These are phyloP conservation scores for Gymnoscopelus microlampas DNA, from an alignment of 2,797 vertebrate species.

Conservation along the genomic window DNA sequence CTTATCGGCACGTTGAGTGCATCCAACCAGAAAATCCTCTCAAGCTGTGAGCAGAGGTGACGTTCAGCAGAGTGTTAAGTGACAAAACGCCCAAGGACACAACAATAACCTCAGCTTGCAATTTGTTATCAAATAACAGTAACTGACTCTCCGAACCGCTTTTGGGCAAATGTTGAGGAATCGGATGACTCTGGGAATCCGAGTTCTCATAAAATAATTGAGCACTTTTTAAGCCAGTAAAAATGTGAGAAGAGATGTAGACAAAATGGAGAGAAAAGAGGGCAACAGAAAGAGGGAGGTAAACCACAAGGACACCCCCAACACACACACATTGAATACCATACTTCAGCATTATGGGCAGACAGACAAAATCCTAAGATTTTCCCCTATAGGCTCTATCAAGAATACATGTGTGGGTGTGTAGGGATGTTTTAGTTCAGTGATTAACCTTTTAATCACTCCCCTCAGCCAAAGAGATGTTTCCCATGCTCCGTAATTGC, in stretches of 20 bases:
- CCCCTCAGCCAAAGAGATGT: too few relatives aligned
- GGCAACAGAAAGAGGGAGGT: too few relatives aligned
- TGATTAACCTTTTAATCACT: too few relatives aligned
- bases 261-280: too few relatives aligned
- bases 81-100: conserved; percentile 8
- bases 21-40: conserved; percentile 20
- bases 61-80: conserved; percentile 13
- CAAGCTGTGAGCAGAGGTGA: not conserved
- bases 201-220: not conserved
- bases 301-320: not conserved
- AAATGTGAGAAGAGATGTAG: too few relatives aligned
- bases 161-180: not conserved
- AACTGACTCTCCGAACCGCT: conserved; percentile 1
- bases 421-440: too few relatives aligned
- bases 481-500: too few relatives aligned
- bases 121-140: conserved; percentile 16
- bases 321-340: too few relatives aligned
- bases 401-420: not conserved
- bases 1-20: not conserved
- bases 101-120: conserved; percentile 13
- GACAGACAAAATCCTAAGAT: too few relatives aligned
- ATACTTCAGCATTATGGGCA: too few relatives aligned
- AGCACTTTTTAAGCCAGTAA: too few relatives aligned
- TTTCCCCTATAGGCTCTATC: too few relatives aligned
- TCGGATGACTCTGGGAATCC: not conserved